Conservation (phyloP, 2,113 vertebrate species). For the Himantopus leucocephalus region DNA sequence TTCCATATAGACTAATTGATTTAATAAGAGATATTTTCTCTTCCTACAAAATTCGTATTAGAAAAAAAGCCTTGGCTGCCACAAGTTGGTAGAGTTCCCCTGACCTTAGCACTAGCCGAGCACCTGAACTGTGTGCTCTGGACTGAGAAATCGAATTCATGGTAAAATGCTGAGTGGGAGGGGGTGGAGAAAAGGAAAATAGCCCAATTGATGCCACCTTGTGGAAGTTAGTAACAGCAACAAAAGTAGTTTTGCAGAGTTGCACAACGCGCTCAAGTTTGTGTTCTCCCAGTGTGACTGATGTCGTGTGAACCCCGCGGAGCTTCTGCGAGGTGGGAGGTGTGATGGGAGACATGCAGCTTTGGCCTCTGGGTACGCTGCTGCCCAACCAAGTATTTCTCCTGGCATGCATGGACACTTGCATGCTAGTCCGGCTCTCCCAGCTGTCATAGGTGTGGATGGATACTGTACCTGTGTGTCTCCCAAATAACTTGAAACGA, state of each 20-base stretch:
- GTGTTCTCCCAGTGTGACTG: neutral
- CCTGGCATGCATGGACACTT: accelerated
- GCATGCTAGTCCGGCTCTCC: neutral
- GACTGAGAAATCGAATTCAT: accelerated
- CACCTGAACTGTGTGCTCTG: neutral
- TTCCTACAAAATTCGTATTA: neutral
- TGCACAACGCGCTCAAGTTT: accelerated
- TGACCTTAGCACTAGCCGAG: neutral
- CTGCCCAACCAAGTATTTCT: neutral
- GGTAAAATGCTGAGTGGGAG: neutral
- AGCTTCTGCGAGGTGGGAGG: neutral
- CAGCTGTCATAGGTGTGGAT: accelerated
- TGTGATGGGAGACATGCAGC: neutral
- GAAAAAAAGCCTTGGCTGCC: neutral
- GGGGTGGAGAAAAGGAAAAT: neutral
- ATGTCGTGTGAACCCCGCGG: accelerated
- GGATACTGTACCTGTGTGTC: neutral
- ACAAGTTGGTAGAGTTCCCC: neutral
- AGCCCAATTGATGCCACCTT: conserved; percentile 63
- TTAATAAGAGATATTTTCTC: neutral
- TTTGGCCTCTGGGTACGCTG: accelerated
- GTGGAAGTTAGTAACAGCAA: conserved; percentile 9
- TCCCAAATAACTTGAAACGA: neutral
- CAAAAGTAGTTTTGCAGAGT: neutral
- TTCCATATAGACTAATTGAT: neutral